Base-by-base conservation (phyloP, 2,797 vertebrate species). In the Dermochelys coriacea region DNA sequence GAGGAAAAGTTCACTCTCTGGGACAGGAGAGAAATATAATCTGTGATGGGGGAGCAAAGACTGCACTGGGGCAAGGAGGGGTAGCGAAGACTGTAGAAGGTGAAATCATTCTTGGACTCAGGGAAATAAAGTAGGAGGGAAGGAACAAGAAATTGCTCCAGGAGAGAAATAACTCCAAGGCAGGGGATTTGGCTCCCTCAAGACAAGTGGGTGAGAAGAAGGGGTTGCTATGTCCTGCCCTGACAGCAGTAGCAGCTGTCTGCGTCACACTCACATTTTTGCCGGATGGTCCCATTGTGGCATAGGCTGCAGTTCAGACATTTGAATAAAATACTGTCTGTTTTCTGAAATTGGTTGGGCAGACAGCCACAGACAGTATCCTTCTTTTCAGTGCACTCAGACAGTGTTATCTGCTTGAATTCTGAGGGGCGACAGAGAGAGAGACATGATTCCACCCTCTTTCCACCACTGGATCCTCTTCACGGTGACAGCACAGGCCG, bases 311-410 rank as follows among this genome's bases (percentile, higher is more conserved):
- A 98, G 82, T 96, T 95, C 82, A 47, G 93, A 61, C 97, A 98
- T n/a, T 9, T 68, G 71, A 98, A 98, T 31, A 94, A 19, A 84
- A 91, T 80, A 0, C 1, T 16, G 1, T 2, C 68, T 34, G 59
- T 3, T 31, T 4, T 31, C 16, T 80, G 94, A 74, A 97, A 98
- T 0, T 97, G 95, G 61, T 97, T 93, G 49, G 87, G 89, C 64
- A 16, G 83, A 90, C 97, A 98, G 71, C 97, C 96, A 6, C 97
- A 98, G 2, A 97, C 21, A 0, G 96, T 97, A 49, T 98, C 91
- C 57, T 93, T 84, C 57, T 91, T 90, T 50, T 59, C 84, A 16
- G 50, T 96, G 87, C 97, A 98, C 1, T 77, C 87, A 1, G 6
- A 41, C 86, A 68, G n/a, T 79, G 85, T 74, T 95, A 96, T 96